Conservation (phyloP, 2,888 invertebrate species). For the Polymixis flavicincta region DNA sequence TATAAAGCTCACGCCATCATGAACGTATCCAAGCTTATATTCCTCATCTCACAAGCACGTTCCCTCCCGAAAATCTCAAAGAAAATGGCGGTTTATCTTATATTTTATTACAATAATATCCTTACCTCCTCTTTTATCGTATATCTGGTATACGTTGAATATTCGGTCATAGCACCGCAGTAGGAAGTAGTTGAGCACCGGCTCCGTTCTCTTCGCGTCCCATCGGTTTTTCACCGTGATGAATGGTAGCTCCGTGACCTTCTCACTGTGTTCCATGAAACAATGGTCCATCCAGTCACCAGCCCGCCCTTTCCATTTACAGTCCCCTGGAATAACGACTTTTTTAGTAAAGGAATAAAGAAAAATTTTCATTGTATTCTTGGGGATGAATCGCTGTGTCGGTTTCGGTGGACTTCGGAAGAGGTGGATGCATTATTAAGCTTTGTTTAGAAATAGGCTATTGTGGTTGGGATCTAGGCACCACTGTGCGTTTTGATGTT, state of each 20-base stretch:
- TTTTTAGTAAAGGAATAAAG: constrained; percentile 26
- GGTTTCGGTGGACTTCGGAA: constrained; percentile 12
- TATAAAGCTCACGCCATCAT: background rate
- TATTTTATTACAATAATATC: constrained; percentile 15
- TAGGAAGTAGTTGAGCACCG: constrained; percentile 87
- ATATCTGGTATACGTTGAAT: constrained; percentile 89
- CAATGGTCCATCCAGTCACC: constrained; percentile 92
- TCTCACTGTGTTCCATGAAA: constrained; percentile 87
- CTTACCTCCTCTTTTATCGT: constrained; percentile 87
- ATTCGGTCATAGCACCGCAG: constrained; percentile 86
- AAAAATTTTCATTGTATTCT: constrained; percentile 27
- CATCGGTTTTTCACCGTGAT: constrained; percentile 87
- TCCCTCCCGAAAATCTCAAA: constrained; percentile 3
- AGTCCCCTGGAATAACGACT: constrained; percentile 81
- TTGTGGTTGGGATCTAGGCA: background rate
- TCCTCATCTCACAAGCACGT: constrained; percentile 11
- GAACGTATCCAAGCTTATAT: constrained; percentile 2
- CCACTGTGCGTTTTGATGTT: background rate
- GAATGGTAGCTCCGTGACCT: constrained; percentile 88
- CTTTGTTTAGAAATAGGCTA: background rate
- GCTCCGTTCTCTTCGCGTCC: constrained; percentile 86
- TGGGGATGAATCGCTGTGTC: constrained; percentile 18
- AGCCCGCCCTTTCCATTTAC: constrained; percentile 91
- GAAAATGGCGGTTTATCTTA: background rate
- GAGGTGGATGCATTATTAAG: constrained; percentile 1